Conservation (phyloP, 2,888 invertebrate species). For the Salpingus planirostris region DNA sequence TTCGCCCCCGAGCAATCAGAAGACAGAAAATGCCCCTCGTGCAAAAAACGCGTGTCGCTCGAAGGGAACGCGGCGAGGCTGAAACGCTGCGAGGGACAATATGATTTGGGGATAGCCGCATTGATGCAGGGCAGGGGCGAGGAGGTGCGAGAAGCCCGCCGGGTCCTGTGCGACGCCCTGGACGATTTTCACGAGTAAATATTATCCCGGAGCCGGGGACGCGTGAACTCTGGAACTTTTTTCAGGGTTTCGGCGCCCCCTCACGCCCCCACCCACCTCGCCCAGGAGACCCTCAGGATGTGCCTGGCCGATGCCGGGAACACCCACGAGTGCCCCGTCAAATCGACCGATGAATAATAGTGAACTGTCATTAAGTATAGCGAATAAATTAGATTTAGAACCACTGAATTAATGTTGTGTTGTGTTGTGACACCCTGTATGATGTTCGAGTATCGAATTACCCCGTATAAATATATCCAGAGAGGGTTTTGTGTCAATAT, state of each 20-base stretch:
- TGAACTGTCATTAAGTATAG: no score
- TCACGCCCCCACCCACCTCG: constrained; percentile 57
- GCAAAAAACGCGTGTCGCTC: constrained; percentile 45
- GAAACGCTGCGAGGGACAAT: constrained; percentile 44
- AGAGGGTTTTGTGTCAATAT: no score
- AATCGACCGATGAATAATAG: neutral
- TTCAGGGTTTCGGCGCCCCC: constrained; percentile 52
- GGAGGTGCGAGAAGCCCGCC: constrained; percentile 47
- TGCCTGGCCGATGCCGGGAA: constrained; percentile 56
- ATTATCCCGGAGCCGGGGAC: constrained; percentile 1
- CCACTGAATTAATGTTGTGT: no score
- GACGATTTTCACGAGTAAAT: constrained; percentile 49
- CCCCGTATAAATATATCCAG: no score
- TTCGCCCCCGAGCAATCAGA: constrained; percentile 42
- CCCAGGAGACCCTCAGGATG: constrained; percentile 59
- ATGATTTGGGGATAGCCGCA: constrained; percentile 41
- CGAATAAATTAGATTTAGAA: no score
- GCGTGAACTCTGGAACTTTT: constrained; percentile 10
- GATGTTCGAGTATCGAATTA: no score
- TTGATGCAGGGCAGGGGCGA: constrained; percentile 50
- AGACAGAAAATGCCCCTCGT: constrained; percentile 44
- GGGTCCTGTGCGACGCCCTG: constrained; percentile 48
- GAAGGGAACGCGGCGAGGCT: constrained; percentile 40
- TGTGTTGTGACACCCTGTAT: no score
- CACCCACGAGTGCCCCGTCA: constrained; percentile 3